Percentiles rank a stretch among this genome's conserved stretches.
These are phyloP conservation scores for Hycleus phaleratus DNA, from an alignment of 1,140 invertebrate genomes.

Conservation along the genomic window DNA sequence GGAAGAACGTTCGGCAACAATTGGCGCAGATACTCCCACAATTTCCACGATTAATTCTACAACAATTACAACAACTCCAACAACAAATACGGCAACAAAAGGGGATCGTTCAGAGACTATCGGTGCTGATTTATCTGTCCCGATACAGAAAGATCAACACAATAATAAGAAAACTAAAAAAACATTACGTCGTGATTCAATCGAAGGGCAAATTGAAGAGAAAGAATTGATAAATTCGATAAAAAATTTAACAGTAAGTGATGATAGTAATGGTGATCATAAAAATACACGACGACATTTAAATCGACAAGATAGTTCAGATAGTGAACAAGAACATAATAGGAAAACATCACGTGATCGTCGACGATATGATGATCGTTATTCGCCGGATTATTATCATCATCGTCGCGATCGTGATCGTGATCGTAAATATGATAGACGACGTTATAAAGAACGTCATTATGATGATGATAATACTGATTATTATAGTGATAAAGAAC, in stretches of 20 bases:
- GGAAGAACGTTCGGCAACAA: slow-evolving; percentile 32
- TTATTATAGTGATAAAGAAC: slow-evolving; percentile 37
- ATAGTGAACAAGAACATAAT: slow-evolving; percentile 31
- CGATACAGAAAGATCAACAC: not conserved
- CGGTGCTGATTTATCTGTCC: slow-evolving; percentile 12
- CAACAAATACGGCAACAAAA: not conserved
- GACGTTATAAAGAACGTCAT: slow-evolving; percentile 38
- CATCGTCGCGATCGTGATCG: not conserved
- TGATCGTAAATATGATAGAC: slow-evolving; percentile 39
- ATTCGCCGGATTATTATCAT: too few relatives aligned
- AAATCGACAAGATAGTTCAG: slow-evolving; percentile 33
- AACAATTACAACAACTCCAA: not conserved
- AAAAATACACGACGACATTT: slow-evolving; percentile 2
- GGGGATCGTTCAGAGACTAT: slow-evolving; percentile 28
- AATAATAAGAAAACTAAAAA: not conserved
- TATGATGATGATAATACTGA: slow-evolving; percentile 40
- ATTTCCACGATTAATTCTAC: slow-evolving; percentile 12
- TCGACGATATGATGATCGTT: too few relatives aligned
- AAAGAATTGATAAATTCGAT: slow-evolving; percentile 23
- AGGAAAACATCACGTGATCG: slow-evolving; percentile 6
- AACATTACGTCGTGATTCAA: not conserved
- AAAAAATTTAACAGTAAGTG: slow-evolving; percentile 32
- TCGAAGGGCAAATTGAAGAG: slow-evolving; percentile 19
- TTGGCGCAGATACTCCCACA: slow-evolving; percentile 38
- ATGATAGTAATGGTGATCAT: slow-evolving; percentile 17